Evolutionary conservation across 2,113 vertebrate species (phyloP), one percentile per base, ranked within the genome.

Genomic region (Callaeas wilsoni): DNA sequence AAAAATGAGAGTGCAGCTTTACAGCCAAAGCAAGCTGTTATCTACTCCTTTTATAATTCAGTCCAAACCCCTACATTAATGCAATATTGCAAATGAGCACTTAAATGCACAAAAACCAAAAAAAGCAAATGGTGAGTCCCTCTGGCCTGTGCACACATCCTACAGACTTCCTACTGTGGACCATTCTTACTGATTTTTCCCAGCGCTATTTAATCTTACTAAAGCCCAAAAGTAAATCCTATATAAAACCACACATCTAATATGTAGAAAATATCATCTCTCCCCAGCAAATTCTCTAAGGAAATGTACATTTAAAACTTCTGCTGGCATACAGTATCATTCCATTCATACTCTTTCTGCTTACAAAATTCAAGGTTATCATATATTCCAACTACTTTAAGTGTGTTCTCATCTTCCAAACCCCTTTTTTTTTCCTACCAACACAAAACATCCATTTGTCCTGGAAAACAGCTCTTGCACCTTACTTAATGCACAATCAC

Each of bases 1-100:
- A 92, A 94, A 91, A 68, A 87, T 8, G 30, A 80, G 37, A 33
- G 37, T 26, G 37, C 59, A 88, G 50, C 27, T 94, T 95, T 75
- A 87, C 78, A 91, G 75, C 62, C 93, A 94, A 97, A 74, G 87
- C 67, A 95, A 95, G 79, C 57, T 89, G 87, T 69, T 78, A 94
- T 49, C 53, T 49, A 29, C 25, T 76, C 16, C 46, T 87, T 73
- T 87, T 67, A 69, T 77, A 88, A 83, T 74, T 83, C 50, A 14
- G 27, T 91, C 55, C 30, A 94, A 96, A 73, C 3, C 18, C 39
- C 26, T 50, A 57, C 20, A 42, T 87, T 89, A 93, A 86, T 67
- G 50, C 39, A 84, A 52, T 67, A 69, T 26, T 92, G 67, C 53
- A 95, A 93, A 95, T 55, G 42, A 95, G 42, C 9, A 20, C 30